Conservation (phyloP, 2,113 vertebrate species). For the Rattus rattus region DNA sequence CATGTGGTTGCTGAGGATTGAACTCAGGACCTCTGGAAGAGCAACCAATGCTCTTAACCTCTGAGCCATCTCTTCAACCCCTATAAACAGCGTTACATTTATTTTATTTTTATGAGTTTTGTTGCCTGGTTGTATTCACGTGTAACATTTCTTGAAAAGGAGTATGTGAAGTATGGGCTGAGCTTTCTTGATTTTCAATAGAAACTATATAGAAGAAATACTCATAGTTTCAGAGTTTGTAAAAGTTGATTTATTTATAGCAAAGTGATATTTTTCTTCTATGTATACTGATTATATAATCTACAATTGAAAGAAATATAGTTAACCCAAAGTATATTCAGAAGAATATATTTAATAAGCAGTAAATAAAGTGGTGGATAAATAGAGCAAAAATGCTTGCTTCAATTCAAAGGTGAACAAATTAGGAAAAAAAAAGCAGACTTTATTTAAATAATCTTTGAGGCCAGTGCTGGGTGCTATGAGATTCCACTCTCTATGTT, state of each 20-base stretch:
- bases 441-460: not conserved
- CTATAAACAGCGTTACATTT: too few species aligned
- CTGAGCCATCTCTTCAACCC: too few species aligned
- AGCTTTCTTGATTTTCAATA: not conserved
- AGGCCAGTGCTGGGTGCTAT: not conserved
- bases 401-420: not conserved
- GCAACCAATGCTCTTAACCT: too few species aligned
- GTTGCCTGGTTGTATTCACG: not conserved
- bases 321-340: not conserved
- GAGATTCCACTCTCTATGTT: not conserved
- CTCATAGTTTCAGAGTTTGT: not conserved
- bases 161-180: not conserved
- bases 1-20: too few species aligned
- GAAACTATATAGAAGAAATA: not conserved
- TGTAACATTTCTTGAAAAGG: not conserved
- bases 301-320: not conserved
- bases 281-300: not conserved
- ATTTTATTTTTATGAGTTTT: not conserved
- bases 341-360: constrained; percentile 53
- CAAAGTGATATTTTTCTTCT: not conserved
- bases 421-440: constrained; percentile 1
- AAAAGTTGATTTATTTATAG: not conserved
- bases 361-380: not conserved
- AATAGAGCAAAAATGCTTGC: not conserved
- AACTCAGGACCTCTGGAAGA: too few species aligned